Conservation (phyloP, 2,888 invertebrate species). For the Calameuta pallipes region DNA sequence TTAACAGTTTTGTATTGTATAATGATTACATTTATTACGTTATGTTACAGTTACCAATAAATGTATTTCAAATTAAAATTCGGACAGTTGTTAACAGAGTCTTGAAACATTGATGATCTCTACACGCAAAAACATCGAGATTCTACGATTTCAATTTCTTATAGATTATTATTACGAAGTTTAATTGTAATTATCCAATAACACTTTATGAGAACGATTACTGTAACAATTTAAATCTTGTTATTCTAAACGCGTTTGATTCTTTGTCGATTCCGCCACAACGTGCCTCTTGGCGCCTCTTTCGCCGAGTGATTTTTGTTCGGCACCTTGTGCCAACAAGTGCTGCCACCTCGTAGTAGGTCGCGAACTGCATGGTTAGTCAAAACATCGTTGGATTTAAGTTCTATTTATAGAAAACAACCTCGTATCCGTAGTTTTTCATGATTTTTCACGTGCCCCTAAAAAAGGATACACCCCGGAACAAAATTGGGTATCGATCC, state of each 20-base stretch:
- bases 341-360: conserved; percentile 46
- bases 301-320: not conserved
- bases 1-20: no score
- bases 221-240: not conserved
- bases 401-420: conserved; percentile 44
- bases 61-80: not conserved
- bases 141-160: not conserved
- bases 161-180: not conserved
- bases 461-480: conserved; percentile 23
- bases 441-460: conserved; percentile 34
- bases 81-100: not conserved
- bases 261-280: not conserved
- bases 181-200: not conserved
- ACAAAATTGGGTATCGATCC: no score
- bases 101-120: no score
- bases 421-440: conserved; percentile 26
- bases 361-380: conserved; percentile 49
- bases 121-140: not conserved
- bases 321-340: not conserved
- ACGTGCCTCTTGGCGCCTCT: not conserved
- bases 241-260: not conserved
- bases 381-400: conserved; percentile 51
- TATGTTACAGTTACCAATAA: no score
- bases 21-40: no score
- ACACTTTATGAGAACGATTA: not conserved